Evolutionary conservation across 2,113 vertebrate species (phyloP).

Genomic region (Pseudopipra pipra): DNA sequence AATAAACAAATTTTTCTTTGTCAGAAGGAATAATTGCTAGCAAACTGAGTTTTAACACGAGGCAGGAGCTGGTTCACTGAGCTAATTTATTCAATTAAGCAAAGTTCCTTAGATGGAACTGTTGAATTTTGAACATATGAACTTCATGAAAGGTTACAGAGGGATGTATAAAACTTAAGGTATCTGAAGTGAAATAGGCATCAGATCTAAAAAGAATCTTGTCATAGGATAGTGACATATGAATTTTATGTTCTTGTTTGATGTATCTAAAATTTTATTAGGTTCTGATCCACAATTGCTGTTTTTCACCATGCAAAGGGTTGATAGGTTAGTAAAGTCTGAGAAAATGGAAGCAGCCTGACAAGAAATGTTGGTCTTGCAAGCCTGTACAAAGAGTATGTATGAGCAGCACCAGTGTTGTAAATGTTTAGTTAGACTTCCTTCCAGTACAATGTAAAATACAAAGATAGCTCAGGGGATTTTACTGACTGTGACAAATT

Average conservation of each 20-base stretch:
- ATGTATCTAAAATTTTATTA: neutral
- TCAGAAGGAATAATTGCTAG: slow-evolving; percentile 69
- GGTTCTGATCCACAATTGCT: neutral
- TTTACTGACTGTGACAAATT: neutral
- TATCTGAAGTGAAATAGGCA: neutral
- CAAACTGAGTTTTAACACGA: slow-evolving; percentile 62
- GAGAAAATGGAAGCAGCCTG: neutral
- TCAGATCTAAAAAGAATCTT: neutral
- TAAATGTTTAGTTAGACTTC: neutral
- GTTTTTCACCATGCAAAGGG: neutral
- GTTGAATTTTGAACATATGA: slow-evolving; percentile 13
- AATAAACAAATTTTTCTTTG: slow-evolving; percentile 73
- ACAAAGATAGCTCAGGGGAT: neutral
- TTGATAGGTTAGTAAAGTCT: neutral
- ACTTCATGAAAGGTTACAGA: neutral
- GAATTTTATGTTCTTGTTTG: neutral
- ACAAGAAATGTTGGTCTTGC: neutral
- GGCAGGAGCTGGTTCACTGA: slow-evolving; percentile 53
- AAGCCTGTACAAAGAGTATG: neutral
- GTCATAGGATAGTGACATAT: neutral
- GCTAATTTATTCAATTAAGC: slow-evolving; percentile 72
- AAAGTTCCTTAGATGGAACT: slow-evolving; percentile 28
- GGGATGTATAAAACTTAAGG: neutral
- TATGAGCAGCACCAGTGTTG: neutral
- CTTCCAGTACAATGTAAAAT: neutral